Evolutionary conservation across 92 coral and sea anemone genomes (phyloP).

Genomic region (Zoanthus sociatus): DNA sequence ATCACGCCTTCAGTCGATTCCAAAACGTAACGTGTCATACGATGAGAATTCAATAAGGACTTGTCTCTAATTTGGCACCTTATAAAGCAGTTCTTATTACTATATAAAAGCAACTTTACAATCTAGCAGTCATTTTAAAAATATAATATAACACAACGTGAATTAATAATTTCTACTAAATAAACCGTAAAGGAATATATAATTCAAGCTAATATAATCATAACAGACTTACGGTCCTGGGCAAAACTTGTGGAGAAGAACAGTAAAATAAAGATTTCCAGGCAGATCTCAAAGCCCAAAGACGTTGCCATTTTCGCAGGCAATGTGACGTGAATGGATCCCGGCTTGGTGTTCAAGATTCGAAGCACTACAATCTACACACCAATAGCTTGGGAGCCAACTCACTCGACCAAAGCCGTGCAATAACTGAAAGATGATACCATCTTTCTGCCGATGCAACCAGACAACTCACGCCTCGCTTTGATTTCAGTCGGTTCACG

Average conservation of each 20-base stretch:
- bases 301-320: not conserved
- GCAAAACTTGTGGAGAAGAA: not conserved
- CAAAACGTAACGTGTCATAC: slow-evolving; percentile 6
- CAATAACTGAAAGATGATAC: slow-evolving; percentile 14
- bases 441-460: not conserved
- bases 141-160: not conserved
- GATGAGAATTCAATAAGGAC: not conserved
- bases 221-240: slow-evolving; percentile 21
- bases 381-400: slow-evolving; percentile 27
- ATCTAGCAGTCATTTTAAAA: not conserved
- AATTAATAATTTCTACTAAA: not conserved
- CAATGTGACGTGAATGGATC: slow-evolving; percentile 4
- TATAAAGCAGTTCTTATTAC: not conserved
- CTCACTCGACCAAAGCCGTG: slow-evolving; percentile 27
- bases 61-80: not conserved
- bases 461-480: slow-evolving; percentile 33
- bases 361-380: slow-evolving; percentile 1
- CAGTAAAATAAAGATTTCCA: not conserved
- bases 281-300: slow-evolving; percentile 5
- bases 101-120: not conserved
- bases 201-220: not conserved
- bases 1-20: slow-evolving; percentile 4
- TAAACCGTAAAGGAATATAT: not conserved
- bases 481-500: not conserved
- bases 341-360: slow-evolving; percentile 15